Percentiles rank a stretch among this genome's conserved stretches.
phyloP scores from a whole-genome alignment of 2,888 invertebrate genomes.

The Dione juno region DNA sequence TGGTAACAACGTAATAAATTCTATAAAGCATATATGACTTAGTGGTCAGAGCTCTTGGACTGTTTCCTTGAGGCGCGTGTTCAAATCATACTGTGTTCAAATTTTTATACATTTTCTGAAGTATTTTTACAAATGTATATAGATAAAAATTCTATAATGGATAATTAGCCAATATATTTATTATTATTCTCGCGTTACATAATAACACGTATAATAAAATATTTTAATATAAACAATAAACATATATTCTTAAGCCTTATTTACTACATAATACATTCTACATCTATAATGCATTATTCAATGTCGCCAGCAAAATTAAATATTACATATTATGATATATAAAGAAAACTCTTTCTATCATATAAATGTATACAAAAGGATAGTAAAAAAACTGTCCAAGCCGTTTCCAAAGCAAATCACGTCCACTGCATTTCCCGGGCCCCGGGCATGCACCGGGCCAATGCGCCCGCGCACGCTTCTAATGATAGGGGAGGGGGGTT shows the following conservation, averaged over 20 bases:
- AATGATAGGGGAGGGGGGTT: slow-evolving; percentile 70
- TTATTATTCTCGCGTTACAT: background rate
- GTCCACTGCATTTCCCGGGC: slow-evolving; percentile 61
- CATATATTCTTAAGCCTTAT: background rate
- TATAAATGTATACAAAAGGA: slow-evolving; percentile 1
- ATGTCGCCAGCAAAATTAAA: background rate
- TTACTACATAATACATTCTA: background rate
- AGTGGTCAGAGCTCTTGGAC: too few species aligned
- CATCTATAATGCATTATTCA: background rate
- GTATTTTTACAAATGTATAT: too few species aligned
- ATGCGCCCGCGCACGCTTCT: slow-evolving; percentile 79
- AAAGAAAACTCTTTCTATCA: background rate
- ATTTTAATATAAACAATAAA: background rate
- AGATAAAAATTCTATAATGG: background rate
- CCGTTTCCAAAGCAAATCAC: slow-evolving; percentile 58
- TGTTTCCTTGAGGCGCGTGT: too few species aligned
- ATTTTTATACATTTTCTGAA: too few species aligned
- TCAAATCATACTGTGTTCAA: too few species aligned
- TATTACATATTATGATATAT: slow-evolving; percentile 4
- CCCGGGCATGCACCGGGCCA: slow-evolving; percentile 71
- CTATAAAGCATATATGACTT: too few species aligned
- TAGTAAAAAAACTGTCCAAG: slow-evolving; percentile 47
- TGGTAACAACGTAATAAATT: too few species aligned
- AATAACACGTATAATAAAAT: background rate
- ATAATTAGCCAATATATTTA: background rate